A percentile compares a stretch with the other conserved stretches of the same genome.
Conservation (phyloP, 37 sponge, comb jelly and placozoan genomes). For the Beroe forskalii region DNA sequence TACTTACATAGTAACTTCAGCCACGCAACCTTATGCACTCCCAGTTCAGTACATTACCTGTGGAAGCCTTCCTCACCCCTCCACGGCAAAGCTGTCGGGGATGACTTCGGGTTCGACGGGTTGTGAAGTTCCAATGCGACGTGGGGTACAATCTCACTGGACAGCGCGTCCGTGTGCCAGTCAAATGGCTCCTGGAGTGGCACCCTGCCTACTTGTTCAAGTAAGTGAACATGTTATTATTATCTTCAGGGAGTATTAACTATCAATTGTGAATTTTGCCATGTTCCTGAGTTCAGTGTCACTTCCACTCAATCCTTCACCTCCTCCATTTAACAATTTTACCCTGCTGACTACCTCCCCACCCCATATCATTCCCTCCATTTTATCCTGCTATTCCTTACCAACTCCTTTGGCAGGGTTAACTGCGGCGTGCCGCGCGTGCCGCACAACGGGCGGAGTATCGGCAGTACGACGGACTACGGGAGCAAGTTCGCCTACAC, state of each 20-base stretch:
- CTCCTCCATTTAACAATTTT: no score
- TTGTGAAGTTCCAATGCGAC: conserved; percentile 9
- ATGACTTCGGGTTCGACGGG: conserved; percentile 8
- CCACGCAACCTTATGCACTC: no score
- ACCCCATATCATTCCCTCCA: no score
- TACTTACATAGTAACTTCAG: no score
- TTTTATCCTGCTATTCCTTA: no score
- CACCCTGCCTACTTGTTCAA: neutral
- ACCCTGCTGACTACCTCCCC: no score
- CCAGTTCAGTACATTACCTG: conserved; percentile 14
- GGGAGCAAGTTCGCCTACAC: conserved; percentile 40
- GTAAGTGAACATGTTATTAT: conserved; percentile 3
- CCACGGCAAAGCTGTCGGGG: neutral
- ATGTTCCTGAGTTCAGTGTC: no score
- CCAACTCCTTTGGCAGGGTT: no score
- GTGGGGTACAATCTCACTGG: conserved; percentile 6
- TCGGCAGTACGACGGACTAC: conserved; percentile 9
- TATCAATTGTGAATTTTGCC: no score
- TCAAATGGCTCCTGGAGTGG: conserved; percentile 48
- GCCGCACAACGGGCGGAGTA: neutral
- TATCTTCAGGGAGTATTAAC: no score
- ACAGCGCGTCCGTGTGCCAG: neutral
- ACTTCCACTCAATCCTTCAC: no score
- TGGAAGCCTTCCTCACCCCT: neutral
- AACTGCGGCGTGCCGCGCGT: conserved; percentile 7